Conservation (phyloP, 2,888 invertebrate genomes). For the Coronaproctus castanopsis region DNA sequence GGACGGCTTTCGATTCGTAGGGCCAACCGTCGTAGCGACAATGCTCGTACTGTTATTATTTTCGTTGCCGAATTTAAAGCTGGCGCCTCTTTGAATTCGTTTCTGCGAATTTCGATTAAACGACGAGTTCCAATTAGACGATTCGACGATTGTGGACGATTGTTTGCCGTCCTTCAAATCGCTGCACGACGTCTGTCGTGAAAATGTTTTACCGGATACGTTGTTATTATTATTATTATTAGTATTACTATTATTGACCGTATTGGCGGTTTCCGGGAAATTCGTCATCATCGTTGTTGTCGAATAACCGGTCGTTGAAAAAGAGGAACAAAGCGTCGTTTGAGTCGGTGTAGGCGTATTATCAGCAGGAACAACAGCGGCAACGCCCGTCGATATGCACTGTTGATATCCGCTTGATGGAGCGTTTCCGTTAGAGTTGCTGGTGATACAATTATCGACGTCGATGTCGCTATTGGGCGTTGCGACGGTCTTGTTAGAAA, state of each 20-base stretch:
- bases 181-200: neutral
- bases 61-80: slow-evolving; percentile 1
- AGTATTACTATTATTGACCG: neutral
- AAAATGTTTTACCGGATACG: too few relatives aligned
- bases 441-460: neutral
- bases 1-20: slow-evolving; percentile 4
- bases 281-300: neutral
- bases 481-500: neutral
- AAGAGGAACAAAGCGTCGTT: too few relatives aligned
- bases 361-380: neutral
- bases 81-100: slow-evolving; percentile 1
- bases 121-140: slow-evolving; percentile 2
- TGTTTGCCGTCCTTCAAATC: neutral
- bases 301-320: neutral
- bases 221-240: too few relatives aligned
- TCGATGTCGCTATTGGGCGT: neutral
- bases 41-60: neutral
- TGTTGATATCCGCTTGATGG: neutral
- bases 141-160: slow-evolving; percentile 2
- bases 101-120: neutral
- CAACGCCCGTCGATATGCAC: slow-evolving; percentile 2
- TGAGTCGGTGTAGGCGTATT: neutral
- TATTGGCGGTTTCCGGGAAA: neutral
- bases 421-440: neutral
- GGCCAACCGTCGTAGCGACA: neutral